Evolutionary conservation across 2,888 invertebrate genomes (phyloP).

Genomic region (Linyphia triangularis): DNA sequence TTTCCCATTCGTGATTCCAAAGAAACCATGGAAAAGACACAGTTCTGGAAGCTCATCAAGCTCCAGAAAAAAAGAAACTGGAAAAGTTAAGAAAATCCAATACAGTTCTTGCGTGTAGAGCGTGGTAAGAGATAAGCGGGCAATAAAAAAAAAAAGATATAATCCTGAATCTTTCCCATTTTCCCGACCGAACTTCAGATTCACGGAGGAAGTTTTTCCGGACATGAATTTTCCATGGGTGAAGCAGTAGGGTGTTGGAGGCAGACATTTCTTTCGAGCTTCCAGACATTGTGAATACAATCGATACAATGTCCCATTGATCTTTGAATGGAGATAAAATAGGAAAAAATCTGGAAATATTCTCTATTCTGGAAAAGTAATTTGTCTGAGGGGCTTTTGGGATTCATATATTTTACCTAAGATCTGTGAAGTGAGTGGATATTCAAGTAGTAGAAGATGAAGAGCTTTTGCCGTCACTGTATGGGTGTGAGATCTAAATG

Average conservation of each 20-base stretch:
- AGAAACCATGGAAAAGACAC: too few relatives aligned
- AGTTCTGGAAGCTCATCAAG: too few relatives aligned
- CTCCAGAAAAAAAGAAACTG: neutral
- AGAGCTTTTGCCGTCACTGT: too few relatives aligned
- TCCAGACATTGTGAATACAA: slow-evolving; percentile 53
- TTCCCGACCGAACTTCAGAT: neutral
- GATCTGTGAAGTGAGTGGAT: too few relatives aligned
- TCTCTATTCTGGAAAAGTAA: too few relatives aligned
- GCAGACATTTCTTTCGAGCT: slow-evolving; percentile 28
- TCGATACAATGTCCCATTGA: slow-evolving; percentile 51
- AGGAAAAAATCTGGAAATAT: too few relatives aligned
- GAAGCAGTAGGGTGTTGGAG: slow-evolving; percentile 27
- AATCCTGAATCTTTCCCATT: slow-evolving; percentile 23
- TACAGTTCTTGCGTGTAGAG: slow-evolving; percentile 48
- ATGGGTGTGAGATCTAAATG: too few relatives aligned
- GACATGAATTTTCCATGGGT: slow-evolving; percentile 59
- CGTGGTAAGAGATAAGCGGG: slow-evolving; percentile 19
- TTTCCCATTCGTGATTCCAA: too few relatives aligned
- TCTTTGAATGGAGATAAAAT: slow-evolving; percentile 24
- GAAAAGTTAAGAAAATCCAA: slow-evolving; percentile 49
- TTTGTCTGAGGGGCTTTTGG: too few relatives aligned
- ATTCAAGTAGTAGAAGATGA: too few relatives aligned
- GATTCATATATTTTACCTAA: too few relatives aligned
- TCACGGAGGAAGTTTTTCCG: slow-evolving; percentile 16
- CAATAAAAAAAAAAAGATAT: slow-evolving; percentile 37